Percentiles rank a stretch among this genome's conserved stretches.
Conservation (phyloP, 2,888 invertebrate species). For the Lasioglossum villosulum region DNA sequence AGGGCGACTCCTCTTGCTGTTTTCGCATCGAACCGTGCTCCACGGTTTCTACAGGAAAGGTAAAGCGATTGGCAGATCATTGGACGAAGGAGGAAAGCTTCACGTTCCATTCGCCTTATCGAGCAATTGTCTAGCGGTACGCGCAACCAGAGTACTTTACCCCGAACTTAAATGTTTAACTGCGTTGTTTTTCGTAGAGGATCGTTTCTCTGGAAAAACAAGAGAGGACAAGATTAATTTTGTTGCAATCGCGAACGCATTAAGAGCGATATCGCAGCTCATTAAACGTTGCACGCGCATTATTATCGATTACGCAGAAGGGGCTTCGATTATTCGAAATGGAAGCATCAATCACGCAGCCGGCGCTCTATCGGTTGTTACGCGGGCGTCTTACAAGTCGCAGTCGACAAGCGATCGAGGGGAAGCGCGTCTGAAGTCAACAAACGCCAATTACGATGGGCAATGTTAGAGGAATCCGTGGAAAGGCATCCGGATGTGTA, state of each 20-base stretch:
- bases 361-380: constrained; percentile 41
- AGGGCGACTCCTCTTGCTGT: neutral
- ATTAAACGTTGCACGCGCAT: constrained; percentile 56
- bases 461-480: neutral
- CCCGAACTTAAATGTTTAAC: neutral
- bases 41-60: too few relatives aligned
- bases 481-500: neutral
- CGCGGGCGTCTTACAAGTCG: constrained; percentile 27
- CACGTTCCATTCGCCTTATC: neutral
- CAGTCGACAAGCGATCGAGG: neutral
- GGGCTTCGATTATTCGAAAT: constrained; percentile 57
- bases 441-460: neutral
- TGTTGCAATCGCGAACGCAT: constrained; percentile 44
- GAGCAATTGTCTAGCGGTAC: neutral
- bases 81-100: neutral
- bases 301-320: constrained; percentile 59
- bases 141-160: neutral
- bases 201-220: constrained; percentile 48
- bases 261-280: constrained; percentile 60
- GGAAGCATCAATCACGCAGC: constrained; percentile 53
- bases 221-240: constrained; percentile 54
- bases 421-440: neutral
- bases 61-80: neutral
- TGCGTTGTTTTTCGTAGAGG: constrained; percentile 12
- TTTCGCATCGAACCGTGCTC: neutral